A percentile compares a stretch with the other conserved stretches of the same genome.
These are phyloP conservation scores for Lithophane semibrunnea DNA, from an alignment of 2,888 invertebrate genomes.

Conservation along the genomic window DNA sequence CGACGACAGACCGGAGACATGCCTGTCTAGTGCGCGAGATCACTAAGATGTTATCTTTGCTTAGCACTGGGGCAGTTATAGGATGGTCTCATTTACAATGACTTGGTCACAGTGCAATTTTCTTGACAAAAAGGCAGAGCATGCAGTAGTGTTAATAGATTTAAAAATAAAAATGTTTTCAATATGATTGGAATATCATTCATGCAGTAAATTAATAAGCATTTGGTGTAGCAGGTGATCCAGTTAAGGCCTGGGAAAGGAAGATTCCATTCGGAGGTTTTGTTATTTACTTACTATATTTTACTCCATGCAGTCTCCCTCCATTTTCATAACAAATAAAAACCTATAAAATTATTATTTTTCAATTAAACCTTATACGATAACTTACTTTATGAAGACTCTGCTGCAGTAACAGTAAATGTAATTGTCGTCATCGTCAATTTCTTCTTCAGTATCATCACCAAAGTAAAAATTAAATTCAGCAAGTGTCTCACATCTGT, in stretches of 20 bases:
- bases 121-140: background rate
- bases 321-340: conserved; percentile 42
- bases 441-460: conserved; percentile 78
- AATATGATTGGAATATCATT: background rate
- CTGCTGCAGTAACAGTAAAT: conserved; percentile 93
- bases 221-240: background rate
- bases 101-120: background rate
- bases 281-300: background rate
- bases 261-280: background rate
- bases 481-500: conserved; percentile 92
- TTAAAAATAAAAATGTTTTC: background rate
- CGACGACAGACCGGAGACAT: too few relatives aligned
- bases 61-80: background rate
- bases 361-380: conserved; percentile 11
- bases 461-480: conserved; percentile 90
- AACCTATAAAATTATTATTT: background rate
- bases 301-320: conserved; percentile 12
- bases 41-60: too few relatives aligned
- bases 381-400: conserved; percentile 92
- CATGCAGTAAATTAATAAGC: background rate
- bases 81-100: background rate
- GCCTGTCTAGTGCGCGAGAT: too few relatives aligned
- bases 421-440: conserved; percentile 86
- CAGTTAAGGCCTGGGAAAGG: background rate
- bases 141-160: background rate